Evolutionary conservation across 2,113 vertebrate genomes (phyloP).

Genomic region (Oxyruncus cristatus): DNA sequence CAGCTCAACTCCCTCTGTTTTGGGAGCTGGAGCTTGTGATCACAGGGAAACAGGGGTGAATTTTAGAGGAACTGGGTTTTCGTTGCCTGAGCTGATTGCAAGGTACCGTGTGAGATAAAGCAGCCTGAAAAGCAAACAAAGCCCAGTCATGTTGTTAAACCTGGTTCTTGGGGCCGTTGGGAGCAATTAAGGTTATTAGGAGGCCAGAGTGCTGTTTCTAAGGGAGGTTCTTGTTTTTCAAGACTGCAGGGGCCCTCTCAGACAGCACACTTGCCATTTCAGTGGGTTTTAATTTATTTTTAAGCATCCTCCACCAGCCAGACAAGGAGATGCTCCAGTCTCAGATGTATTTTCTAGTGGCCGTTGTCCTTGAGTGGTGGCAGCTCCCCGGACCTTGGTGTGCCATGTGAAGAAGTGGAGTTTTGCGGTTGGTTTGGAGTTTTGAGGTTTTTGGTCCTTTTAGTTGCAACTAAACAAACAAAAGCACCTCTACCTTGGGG

Average conservation of each 20-base stretch:
- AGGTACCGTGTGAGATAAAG: neutral
- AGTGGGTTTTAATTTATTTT: neutral
- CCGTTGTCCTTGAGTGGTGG: neutral
- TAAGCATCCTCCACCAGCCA: neutral
- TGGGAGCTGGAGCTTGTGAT: neutral
- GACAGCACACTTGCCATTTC: neutral
- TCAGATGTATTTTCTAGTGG: neutral
- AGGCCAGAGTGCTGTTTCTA: neutral
- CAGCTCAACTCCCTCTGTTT: neutral
- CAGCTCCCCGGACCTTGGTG: neutral
- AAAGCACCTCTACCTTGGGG: neutral
- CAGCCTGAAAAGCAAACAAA: slow-evolving; percentile 11
- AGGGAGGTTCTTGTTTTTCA: slow-evolving; percentile 26
- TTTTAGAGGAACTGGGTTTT: neutral
- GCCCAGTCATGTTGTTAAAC: neutral
- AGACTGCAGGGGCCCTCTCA: neutral
- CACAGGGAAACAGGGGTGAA: fast-evolving
- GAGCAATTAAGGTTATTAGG: slow-evolving; percentile 30
- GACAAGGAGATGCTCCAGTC: neutral
- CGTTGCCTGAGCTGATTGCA: neutral
- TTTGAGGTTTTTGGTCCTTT: neutral
- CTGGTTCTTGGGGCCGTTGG: neutral
- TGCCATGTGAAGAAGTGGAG: neutral
- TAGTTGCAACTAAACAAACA: neutral
- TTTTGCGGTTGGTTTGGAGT: neutral